phyloP scores from a whole-genome alignment of 2,113 vertebrate genomes.

The Pavo muticus region DNA sequence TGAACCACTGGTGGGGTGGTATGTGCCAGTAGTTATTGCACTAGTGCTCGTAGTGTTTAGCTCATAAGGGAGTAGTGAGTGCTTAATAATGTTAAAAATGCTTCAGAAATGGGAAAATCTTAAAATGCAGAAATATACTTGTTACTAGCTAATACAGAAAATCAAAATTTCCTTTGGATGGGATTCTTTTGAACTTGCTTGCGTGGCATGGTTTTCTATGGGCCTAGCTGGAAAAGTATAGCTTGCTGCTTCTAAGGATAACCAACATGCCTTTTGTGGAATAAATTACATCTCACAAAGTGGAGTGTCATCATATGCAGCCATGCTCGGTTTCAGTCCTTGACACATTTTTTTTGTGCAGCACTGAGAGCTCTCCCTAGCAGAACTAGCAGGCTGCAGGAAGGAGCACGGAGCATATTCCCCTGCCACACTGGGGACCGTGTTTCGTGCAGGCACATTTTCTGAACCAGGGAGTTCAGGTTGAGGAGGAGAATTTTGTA shows the following conservation, averaged over 20 bases:
- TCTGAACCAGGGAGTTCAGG: rapidly evolving
- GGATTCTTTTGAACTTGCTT: not conserved
- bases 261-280: not conserved
- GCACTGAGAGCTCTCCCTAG: not conserved
- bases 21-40: not conserved
- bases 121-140: not conserved
- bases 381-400: not conserved
- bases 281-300: not conserved
- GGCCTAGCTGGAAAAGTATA: not conserved
- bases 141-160: not conserved
- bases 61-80: not conserved
- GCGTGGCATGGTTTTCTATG: rapidly evolving
- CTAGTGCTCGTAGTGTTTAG: not conserved
- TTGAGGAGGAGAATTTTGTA: rapidly evolving
- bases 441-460: rapidly evolving
- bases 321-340: rapidly evolving
- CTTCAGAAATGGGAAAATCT: not conserved
- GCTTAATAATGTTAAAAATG: not conserved
- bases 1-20: not conserved
- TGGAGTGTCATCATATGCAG: not conserved
- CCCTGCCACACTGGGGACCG: rapidly evolving
- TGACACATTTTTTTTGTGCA: not conserved
- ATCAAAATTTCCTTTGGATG: not conserved
- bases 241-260: not conserved
- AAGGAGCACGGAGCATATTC: not conserved